Base-by-base conservation (phyloP, 2,888 invertebrate genomes). In the Rhamphomyia laevipes region DNA sequence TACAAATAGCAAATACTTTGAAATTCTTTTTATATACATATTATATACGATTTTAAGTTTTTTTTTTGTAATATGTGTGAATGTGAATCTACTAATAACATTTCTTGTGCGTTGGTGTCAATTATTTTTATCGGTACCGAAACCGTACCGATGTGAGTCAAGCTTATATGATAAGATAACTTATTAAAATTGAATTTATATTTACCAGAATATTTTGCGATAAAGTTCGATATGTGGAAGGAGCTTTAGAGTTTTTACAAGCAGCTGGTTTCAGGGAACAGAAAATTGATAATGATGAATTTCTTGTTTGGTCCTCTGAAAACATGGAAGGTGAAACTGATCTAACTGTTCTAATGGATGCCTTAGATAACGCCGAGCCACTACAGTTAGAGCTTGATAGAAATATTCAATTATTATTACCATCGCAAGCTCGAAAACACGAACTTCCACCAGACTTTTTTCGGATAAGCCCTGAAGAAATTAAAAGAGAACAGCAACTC, bases 381-480 rank as follows among this genome's bases (percentile, higher is more conserved):
- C 84, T 96, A 42, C 80, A 80, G 23, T 73, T 94, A 9, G 86
- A 90, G 64, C 67, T 97, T 40, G 92, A 95, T 64, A 76, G 95
- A 49, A 87, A 87, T 64, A 65, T 87, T n/a, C 85, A 85, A 68
- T 86, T 91, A n/a, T 63, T 91, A 43, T 70, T 84, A 48, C 87
- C 90, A 0, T 81, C 82, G 1, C 84, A 89, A 64, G 86, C 84
- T 1, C 68, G 72, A 44, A 75, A 78, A 54, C 72, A 81, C 18
- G 80, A 84, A 52, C 72, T 96, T 13, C 93, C 95, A 0, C 70
- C 78, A 1, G 88, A 87, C 2, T 96, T 96, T 73, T 97, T 85
- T 65, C 78, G 82, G 3, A 71, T 93, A 16, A 75, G 84, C 0
- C 74, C 84, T 0, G 90, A 89, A 53, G 96, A 96, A 63, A 63